Percentiles rank a stretch among this genome's conserved stretches.
Conservation (phyloP, 2,113 vertebrate genomes). For the Stomatorhinus ivindoensis region DNA sequence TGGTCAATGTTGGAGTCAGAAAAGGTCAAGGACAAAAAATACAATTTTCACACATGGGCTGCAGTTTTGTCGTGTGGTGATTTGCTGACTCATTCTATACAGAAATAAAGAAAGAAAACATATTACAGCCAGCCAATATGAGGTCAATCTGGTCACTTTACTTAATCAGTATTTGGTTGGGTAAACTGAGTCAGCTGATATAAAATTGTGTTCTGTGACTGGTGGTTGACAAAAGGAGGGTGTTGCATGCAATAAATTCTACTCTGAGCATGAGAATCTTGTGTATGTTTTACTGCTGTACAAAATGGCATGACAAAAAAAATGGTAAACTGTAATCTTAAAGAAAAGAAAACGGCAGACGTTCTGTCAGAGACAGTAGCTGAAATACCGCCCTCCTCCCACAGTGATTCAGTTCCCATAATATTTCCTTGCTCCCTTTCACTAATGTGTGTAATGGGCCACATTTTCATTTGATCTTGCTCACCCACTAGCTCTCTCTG, state of each 20-base stretch:
- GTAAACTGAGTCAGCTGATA: neutral
- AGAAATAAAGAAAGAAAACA: neutral
- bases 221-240: neutral
- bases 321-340: neutral
- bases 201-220: neutral
- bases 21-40: neutral
- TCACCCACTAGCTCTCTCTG: neutral
- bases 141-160: neutral
- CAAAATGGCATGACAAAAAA: neutral
- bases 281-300: neutral
- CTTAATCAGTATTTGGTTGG: neutral
- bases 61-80: neutral
- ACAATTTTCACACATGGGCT: neutral
- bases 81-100: neutral
- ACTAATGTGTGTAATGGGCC: neutral
- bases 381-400: neutral
- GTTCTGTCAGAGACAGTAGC: neutral
- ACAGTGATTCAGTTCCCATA: neutral
- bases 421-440: neutral
- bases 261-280: neutral
- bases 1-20: neutral
- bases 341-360: neutral
- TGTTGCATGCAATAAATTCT: neutral
- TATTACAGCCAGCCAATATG: neutral
- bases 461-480: neutral